A percentile compares a stretch with the other conserved stretches of the same genome.
Evolutionary conservation across 2,113 vertebrate species (phyloP).

Genomic region (Pyxicephalus adspersus): DNA sequence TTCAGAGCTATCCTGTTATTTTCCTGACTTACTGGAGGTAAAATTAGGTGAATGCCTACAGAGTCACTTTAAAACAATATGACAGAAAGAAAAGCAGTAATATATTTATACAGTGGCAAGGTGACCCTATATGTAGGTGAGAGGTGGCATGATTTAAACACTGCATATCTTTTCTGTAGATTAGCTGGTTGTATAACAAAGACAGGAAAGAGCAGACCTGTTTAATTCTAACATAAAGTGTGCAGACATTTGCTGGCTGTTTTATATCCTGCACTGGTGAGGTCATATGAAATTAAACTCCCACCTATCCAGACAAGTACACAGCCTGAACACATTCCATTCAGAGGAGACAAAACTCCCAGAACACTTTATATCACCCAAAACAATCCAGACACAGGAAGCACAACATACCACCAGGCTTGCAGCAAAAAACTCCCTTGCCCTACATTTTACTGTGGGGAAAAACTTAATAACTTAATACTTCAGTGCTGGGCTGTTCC

Average conservation of each 20-base stretch:
- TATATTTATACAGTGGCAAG: too few species aligned
- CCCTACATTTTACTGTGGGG: too few species aligned
- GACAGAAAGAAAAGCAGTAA: too few species aligned
- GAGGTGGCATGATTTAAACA: too few species aligned
- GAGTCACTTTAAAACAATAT: too few species aligned
- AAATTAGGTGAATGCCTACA: too few species aligned
- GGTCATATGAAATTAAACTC: constrained; percentile 22
- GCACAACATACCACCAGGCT: background rate
- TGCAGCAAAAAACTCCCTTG: too few species aligned
- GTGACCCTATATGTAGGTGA: too few species aligned
- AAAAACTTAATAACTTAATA: background rate
- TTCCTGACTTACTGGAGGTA: too few species aligned
- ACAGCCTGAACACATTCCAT: constrained; percentile 23
- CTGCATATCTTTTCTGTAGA: background rate
- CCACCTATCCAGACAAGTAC: constrained; percentile 18
- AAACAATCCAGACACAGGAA: constrained; percentile 22
- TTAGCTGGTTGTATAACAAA: background rate
- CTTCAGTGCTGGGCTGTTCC: background rate
- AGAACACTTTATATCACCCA: background rate
- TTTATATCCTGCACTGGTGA: constrained; percentile 17
- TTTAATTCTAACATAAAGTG: background rate
- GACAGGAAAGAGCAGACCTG: background rate
- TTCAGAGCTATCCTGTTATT: too few species aligned
- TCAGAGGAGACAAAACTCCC: constrained; percentile 16
- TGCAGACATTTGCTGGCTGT: background rate